Evolutionary conservation across 2,113 vertebrate genomes (phyloP).

Genomic region (Cariama cristata): DNA sequence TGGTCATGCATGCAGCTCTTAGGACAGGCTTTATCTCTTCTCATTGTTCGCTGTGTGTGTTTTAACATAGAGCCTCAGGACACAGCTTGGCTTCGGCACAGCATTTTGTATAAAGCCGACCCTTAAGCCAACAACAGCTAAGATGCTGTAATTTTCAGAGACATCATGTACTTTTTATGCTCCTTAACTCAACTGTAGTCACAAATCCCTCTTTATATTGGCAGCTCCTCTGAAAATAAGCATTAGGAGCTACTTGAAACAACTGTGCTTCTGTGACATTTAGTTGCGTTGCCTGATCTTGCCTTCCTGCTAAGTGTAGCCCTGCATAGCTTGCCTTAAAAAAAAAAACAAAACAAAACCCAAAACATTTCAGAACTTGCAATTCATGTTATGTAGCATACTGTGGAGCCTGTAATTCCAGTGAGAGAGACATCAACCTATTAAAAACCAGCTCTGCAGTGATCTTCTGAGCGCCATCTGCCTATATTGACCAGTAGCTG

Average conservation of each 20-base stretch:
- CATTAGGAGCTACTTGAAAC: constrained; percentile 33
- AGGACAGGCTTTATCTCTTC: constrained; percentile 55
- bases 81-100: constrained; percentile 46
- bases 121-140: constrained; percentile 53
- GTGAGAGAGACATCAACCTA: not conserved
- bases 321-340: not conserved
- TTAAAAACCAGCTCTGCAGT: not conserved
- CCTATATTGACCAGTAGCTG: not conserved
- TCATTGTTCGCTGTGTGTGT: constrained; percentile 51
- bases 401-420: not conserved
- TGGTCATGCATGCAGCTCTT: constrained; percentile 31
- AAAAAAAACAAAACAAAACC: not conserved
- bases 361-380: not conserved
- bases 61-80: constrained; percentile 52
- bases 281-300: not conserved
- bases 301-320: not conserved
- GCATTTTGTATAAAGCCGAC: constrained; percentile 36
- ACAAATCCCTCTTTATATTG: constrained; percentile 64
- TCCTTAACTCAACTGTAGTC: constrained; percentile 48
- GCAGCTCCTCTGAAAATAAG: constrained; percentile 42
- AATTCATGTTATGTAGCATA: not conserved
- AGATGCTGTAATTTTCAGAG: constrained; percentile 60
- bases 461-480: not conserved
- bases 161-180: constrained; percentile 63
- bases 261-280: constrained; percentile 8